These are phyloP conservation scores for Chrysogorgia sp. DNA, from an alignment of 92 coral and sea anemone genomes.

Conservation along the genomic window DNA sequence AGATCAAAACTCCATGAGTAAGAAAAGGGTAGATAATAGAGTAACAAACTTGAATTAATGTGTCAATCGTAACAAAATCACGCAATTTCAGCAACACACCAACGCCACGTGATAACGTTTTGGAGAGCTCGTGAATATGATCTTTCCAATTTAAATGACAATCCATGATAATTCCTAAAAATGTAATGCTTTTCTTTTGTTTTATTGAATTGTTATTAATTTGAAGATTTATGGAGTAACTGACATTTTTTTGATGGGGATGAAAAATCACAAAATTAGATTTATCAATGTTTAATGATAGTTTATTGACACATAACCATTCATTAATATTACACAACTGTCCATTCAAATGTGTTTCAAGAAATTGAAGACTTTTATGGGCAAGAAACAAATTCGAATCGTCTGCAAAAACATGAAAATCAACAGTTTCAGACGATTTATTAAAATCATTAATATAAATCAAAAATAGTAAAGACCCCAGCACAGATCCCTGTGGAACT, in stretches of 20 bases:
- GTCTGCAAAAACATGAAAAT: conserved; percentile 56
- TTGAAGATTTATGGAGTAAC: neutral
- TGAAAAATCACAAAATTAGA: no score
- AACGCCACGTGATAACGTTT: neutral
- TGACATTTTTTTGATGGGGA: conserved; percentile 53
- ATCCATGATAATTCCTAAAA: no score
- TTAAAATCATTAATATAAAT: conserved; percentile 57
- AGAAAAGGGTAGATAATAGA: neutral
- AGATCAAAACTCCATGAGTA: no score
- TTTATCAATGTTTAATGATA: no score
- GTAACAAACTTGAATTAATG: neutral
- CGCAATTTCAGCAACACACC: neutral
- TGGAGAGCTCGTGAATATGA: neutral
- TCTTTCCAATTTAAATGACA: no score
- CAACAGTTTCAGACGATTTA: conserved; percentile 27
- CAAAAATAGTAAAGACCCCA: conserved; percentile 57
- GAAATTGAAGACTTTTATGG: conserved; percentile 46
- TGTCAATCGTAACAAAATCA: neutral
- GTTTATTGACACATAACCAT: conserved; percentile 63
- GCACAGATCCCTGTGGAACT: conserved; percentile 58
- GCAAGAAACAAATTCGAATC: conserved; percentile 58
- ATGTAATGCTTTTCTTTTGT: neutral
- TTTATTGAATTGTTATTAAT: neutral
- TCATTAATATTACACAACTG: conserved; percentile 37
- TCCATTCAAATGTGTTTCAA: conserved; percentile 41